Evolutionary conservation across 2,113 vertebrate species (phyloP).

Genomic region (Sinocyclocheilus rhinocerous): DNA sequence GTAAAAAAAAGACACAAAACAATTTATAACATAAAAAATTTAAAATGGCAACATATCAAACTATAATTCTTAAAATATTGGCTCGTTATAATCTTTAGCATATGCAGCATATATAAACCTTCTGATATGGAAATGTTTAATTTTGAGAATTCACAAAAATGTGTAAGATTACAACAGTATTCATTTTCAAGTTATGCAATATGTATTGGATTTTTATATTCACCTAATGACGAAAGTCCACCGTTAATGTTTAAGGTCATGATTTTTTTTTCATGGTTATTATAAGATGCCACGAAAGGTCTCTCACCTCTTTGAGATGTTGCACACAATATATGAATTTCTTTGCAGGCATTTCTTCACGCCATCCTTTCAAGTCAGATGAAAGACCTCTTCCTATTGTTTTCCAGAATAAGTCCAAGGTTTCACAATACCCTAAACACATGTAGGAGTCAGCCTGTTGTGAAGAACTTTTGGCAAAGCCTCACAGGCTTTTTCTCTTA

Average conservation of each 20-base stretch:
- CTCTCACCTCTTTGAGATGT: neutral
- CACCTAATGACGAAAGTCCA: neutral
- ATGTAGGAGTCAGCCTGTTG: constrained; percentile 55
- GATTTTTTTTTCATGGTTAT: neutral
- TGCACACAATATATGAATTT: constrained; percentile 35
- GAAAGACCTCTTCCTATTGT: constrained; percentile 57
- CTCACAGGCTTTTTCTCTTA: constrained; percentile 55
- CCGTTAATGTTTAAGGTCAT: neutral
- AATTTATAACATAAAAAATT: neutral
- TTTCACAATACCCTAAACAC: constrained; percentile 62
- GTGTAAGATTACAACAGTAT: neutral
- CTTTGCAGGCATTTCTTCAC: constrained; percentile 19
- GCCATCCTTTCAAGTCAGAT: constrained; percentile 45
- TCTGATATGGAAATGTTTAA: too few relatives aligned
- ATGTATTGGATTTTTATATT: neutral
- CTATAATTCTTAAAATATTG: neutral
- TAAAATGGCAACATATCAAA: neutral
- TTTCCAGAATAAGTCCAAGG: constrained; percentile 57
- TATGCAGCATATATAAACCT: neutral
- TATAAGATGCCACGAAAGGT: neutral
- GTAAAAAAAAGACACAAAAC: neutral
- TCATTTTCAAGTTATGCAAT: neutral
- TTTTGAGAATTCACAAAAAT: neutral
- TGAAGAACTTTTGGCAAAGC: constrained; percentile 55
- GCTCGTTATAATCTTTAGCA: neutral